phyloP scores from a whole-genome alignment of 1,140 invertebrate genomes.

The Conus betulinus region DNA sequence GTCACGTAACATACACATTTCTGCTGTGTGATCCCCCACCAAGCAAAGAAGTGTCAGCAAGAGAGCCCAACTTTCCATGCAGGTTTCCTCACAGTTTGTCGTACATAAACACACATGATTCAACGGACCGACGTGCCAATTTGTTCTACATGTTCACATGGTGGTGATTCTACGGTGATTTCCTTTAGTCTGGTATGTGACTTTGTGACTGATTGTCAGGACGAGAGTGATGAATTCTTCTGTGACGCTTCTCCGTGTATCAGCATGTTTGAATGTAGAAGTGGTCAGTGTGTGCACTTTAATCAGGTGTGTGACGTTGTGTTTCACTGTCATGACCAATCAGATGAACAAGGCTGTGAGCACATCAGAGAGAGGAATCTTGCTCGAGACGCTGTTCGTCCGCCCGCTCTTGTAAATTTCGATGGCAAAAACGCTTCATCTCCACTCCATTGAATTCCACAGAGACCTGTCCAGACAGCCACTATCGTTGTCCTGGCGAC shows the following conservation, averaged over 20 bases:
- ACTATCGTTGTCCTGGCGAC: background rate
- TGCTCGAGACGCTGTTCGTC: no score
- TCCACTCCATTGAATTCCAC: no score
- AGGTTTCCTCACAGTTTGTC: no score
- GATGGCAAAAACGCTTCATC: background rate
- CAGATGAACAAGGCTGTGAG: background rate
- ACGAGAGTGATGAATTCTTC: background rate
- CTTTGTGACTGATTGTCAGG: background rate
- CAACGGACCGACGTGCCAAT: no score
- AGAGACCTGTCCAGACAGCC: constrained; percentile 19
- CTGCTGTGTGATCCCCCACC: background rate
- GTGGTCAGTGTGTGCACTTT: background rate
- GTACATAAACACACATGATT: background rate
- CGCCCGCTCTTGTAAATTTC: background rate
- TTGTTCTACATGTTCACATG: background rate
- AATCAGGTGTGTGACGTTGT: background rate
- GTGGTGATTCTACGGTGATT: background rate
- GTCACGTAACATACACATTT: background rate
- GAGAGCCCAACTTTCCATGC: no score
- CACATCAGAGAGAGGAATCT: no score
- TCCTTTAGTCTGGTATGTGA: background rate
- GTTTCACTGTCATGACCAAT: background rate
- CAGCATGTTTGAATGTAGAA: background rate
- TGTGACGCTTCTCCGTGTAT: background rate
- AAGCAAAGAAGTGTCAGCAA: no score